phyloP scores from a whole-genome alignment of 2,888 invertebrate species.

The Ophion ellenae region DNA sequence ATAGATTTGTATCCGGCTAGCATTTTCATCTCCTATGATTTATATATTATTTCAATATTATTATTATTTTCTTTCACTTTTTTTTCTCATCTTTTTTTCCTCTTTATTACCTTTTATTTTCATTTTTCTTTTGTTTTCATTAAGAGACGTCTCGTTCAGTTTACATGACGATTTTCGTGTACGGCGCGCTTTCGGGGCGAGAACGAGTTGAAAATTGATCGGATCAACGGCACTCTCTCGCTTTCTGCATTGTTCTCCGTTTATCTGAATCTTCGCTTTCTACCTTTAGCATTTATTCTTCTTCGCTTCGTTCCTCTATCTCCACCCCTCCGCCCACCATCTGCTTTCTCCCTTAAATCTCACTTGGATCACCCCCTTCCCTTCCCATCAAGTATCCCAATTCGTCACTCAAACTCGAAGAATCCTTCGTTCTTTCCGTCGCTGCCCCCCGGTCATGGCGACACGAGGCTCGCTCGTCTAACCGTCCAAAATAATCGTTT shows the following conservation, averaged over 20 bases:
- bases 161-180: slow-evolving; percentile 71
- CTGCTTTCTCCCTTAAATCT: background rate
- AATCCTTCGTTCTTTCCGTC: background rate
- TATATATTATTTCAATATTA: slow-evolving; percentile 77
- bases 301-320: background rate
- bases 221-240: slow-evolving; percentile 25
- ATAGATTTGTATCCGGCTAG: slow-evolving; percentile 79
- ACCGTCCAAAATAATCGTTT: background rate
- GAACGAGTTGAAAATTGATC: slow-evolving; percentile 49
- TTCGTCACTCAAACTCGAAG: slow-evolving; percentile 10
- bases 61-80: slow-evolving; percentile 44
- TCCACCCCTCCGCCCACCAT: background rate
- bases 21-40: slow-evolving; percentile 73
- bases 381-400: slow-evolving; percentile 47
- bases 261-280: background rate
- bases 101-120: slow-evolving; percentile 65
- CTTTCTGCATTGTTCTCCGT: slow-evolving; percentile 1
- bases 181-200: slow-evolving; percentile 59
- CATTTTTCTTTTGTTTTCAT: slow-evolving; percentile 47
- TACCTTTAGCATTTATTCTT: background rate
- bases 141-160: slow-evolving; percentile 71
- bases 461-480: background rate
- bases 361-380: background rate
- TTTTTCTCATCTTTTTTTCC: slow-evolving; percentile 38
- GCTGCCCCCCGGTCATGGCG: background rate